phyloP scores from a whole-genome alignment of 2,113 vertebrate species.

The Collichthys lucidus region DNA sequence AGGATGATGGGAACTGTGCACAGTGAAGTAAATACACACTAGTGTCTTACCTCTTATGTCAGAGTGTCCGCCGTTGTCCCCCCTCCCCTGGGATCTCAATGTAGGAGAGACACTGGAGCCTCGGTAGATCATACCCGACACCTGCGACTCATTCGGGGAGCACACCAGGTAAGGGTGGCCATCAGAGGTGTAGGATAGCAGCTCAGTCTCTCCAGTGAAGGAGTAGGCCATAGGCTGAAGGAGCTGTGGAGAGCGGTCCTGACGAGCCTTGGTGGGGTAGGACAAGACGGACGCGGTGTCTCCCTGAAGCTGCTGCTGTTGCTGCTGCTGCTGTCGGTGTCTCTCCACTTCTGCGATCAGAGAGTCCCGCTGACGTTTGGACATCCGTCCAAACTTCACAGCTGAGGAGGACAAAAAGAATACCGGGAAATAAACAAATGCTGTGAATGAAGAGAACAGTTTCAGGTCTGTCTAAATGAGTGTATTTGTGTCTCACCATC shows the following conservation, averaged over 20 bases:
- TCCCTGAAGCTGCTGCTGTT: constrained; percentile 79
- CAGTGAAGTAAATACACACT: neutral
- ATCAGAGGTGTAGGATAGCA: constrained; percentile 66
- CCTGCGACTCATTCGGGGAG: constrained; percentile 76
- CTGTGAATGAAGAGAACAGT: neutral
- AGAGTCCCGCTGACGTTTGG: constrained; percentile 93
- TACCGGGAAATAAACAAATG: neutral
- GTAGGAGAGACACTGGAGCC: constrained; percentile 57
- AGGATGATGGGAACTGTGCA: neutral
- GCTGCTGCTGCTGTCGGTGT: constrained; percentile 81
- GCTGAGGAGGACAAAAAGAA: constrained; percentile 75
- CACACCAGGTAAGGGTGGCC: constrained; percentile 75
- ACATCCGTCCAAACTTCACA: constrained; percentile 98
- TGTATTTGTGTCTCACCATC: constrained; percentile 84
- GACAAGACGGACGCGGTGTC: constrained; percentile 64
- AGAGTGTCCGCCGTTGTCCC: constrained; percentile 62
- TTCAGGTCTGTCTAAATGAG: neutral
- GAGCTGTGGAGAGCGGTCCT: constrained; percentile 73
- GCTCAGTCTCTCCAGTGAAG: constrained; percentile 74
- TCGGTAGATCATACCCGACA: constrained; percentile 73
- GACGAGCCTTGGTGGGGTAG: constrained; percentile 77
- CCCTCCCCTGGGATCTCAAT: constrained; percentile 65
- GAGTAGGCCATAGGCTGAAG: constrained; percentile 79
- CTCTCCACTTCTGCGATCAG: constrained; percentile 91
- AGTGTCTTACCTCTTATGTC: constrained; percentile 74